Evolutionary conservation across 2,797 vertebrate genomes (phyloP).

Genomic region (Muscicapa striata): DNA sequence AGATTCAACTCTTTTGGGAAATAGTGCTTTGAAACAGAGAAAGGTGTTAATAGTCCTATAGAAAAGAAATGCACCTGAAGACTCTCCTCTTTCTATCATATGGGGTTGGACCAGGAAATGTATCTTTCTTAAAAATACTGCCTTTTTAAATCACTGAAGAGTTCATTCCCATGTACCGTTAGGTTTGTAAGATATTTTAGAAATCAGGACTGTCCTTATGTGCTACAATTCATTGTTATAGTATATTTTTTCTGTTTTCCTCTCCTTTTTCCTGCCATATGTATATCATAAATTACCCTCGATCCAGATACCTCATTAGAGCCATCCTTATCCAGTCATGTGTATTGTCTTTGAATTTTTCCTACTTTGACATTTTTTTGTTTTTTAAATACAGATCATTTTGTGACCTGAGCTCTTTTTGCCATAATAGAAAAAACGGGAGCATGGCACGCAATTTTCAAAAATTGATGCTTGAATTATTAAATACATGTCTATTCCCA

Average conservation of each 20-base stretch:
- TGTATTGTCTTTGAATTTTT: neutral
- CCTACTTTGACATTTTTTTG: neutral
- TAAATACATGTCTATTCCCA: constrained; percentile 25
- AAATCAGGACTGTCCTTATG: neutral
- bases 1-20: neutral
- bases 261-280: neutral
- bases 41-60: neutral
- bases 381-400: neutral
- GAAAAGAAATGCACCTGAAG: neutral
- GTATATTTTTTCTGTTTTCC: neutral
- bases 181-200: neutral
- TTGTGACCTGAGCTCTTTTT: constrained; percentile 1
- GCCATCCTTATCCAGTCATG: neutral
- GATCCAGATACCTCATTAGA: neutral
- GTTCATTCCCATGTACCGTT: neutral
- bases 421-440: neutral
- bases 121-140: neutral
- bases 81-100: neutral
- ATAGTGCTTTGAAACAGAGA: neutral
- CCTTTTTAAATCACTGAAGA: neutral
- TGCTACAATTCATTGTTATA: neutral
- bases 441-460: neutral
- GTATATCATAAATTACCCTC: neutral
- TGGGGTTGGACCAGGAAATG: neutral
- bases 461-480: constrained; percentile 52